These are phyloP conservation scores for Harlomillsia oculata DNA, from an alignment of 1,140 invertebrate genomes.

Conservation along the genomic window DNA sequence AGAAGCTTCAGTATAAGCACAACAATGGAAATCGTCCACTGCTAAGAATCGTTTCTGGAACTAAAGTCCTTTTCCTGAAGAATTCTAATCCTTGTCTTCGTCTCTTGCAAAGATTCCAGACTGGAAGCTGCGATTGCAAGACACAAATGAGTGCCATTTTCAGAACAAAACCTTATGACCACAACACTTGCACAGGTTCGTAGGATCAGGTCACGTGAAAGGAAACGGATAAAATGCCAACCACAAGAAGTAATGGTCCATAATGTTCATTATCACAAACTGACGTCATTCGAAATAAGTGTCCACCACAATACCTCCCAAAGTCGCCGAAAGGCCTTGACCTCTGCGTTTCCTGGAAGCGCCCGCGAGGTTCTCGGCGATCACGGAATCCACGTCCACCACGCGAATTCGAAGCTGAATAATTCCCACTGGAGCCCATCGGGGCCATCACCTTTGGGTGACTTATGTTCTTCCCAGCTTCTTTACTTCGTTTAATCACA, in stretches of 20 bases:
- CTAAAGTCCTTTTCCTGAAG: no score
- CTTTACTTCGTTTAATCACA: conserved; percentile 78
- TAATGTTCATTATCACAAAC: conserved; percentile 28
- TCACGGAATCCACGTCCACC: conserved; percentile 33
- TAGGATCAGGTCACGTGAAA: conserved; percentile 1
- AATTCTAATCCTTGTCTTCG: no score
- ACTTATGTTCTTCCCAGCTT: conserved; percentile 54
- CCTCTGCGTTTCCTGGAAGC: conserved; percentile 12
- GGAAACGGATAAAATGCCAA: not conserved
- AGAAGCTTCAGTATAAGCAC: no score
- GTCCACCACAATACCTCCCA: conserved; percentile 35
- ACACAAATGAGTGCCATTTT: conserved; percentile 5
- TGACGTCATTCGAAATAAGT: conserved; percentile 31
- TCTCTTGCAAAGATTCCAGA: no score
- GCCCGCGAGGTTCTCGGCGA: conserved; percentile 36
- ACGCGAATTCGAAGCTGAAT: conserved; percentile 43
- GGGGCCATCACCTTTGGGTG: conserved; percentile 26
- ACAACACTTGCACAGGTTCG: not conserved
- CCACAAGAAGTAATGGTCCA: conserved; percentile 13
- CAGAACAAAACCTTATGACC: conserved; percentile 3
- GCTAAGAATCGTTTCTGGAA: no score
- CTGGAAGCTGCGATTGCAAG: no score
- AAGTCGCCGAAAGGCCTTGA: conserved; percentile 26
- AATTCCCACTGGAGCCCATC: conserved; percentile 27
- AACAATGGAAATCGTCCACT: no score